Evolutionary conservation across 2,797 vertebrate species (phyloP).

Genomic region (Paedocypris micromegethes): DNA sequence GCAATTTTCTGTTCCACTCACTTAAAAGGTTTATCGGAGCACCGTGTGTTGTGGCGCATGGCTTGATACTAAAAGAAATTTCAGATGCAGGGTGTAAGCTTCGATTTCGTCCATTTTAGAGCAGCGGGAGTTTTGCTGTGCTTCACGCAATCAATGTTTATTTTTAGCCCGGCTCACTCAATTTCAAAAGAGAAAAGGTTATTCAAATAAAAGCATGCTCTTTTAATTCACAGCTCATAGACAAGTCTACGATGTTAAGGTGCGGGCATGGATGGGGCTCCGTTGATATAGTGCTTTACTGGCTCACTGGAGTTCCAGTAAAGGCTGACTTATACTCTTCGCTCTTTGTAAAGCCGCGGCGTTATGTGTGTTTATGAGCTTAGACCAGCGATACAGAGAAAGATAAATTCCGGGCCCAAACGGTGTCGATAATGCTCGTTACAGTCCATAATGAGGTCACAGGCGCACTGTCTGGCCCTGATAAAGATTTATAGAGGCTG

Average conservation of each 20-base stretch:
- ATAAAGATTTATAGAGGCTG: slow-evolving; percentile 68
- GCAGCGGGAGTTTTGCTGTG: slow-evolving; percentile 34
- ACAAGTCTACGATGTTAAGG: slow-evolving; percentile 1
- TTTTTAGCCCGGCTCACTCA: slow-evolving; percentile 42
- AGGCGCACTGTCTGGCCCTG: slow-evolving; percentile 56
- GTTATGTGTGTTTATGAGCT: slow-evolving; percentile 36
- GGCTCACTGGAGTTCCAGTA: slow-evolving; percentile 37
- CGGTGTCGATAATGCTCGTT: slow-evolving; percentile 61
- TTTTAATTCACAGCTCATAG: slow-evolving; percentile 42
- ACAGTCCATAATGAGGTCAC: slow-evolving; percentile 67
- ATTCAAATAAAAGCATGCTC: slow-evolving; percentile 37
- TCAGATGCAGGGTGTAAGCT: slow-evolving; percentile 25
- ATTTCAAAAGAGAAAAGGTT: slow-evolving; percentile 40
- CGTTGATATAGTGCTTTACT: slow-evolving; percentile 22
- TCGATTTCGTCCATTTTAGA: slow-evolving; percentile 28
- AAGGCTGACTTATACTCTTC: slow-evolving; percentile 37
- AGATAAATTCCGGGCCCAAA: slow-evolving; percentile 62
- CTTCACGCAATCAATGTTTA: slow-evolving; percentile 44
- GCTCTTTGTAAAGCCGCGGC: slow-evolving; percentile 36
- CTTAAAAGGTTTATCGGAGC: slow-evolving; percentile 1
- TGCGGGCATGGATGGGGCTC: not conserved
- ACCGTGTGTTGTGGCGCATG: slow-evolving; percentile 3
- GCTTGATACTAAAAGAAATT: slow-evolving; percentile 1
- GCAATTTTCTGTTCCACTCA: not conserved
- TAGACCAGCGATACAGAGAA: slow-evolving; percentile 36